Percentiles rank a stretch among this genome's conserved stretches.
Conservation (phyloP, 2,113 vertebrate genomes). For the Sigmodon hispidus region DNA sequence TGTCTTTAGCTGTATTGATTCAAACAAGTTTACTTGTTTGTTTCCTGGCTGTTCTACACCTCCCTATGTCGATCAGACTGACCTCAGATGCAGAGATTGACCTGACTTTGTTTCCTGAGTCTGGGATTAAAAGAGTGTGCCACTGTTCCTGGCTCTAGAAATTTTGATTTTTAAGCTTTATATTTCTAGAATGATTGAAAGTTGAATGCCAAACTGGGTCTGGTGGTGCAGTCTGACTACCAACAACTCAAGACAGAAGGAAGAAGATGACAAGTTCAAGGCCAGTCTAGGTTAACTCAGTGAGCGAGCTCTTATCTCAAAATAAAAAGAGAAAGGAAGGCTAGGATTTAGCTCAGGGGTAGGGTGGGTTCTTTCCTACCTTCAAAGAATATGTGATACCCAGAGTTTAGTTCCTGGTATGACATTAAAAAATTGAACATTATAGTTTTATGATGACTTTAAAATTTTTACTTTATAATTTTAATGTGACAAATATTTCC, state of each 20-base stretch:
- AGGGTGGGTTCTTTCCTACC: not conserved
- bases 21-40: not conserved
- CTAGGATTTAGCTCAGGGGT: no score
- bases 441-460: not conserved
- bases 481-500: slow-evolving; percentile 50
- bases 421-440: not conserved
- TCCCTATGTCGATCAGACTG: no score
- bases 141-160: not conserved
- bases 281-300: not conserved
- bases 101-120: not conserved
- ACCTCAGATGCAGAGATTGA: not conserved
- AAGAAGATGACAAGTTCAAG: not conserved
- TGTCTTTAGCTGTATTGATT: not conserved
- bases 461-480: not conserved
- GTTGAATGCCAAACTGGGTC: not conserved
- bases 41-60: not conserved
- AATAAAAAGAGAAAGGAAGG: not conserved
- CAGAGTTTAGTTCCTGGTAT: not conserved
- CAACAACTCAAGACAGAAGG: not conserved
- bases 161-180: not conserved
- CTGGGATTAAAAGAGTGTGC: not conserved
- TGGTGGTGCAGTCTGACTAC: not conserved
- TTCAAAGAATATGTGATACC: not conserved
- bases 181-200: slow-evolving; percentile 5
- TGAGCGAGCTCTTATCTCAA: not conserved